Conservation (phyloP, 2,797 vertebrate species). For the Ambastaia sidthimunki region DNA sequence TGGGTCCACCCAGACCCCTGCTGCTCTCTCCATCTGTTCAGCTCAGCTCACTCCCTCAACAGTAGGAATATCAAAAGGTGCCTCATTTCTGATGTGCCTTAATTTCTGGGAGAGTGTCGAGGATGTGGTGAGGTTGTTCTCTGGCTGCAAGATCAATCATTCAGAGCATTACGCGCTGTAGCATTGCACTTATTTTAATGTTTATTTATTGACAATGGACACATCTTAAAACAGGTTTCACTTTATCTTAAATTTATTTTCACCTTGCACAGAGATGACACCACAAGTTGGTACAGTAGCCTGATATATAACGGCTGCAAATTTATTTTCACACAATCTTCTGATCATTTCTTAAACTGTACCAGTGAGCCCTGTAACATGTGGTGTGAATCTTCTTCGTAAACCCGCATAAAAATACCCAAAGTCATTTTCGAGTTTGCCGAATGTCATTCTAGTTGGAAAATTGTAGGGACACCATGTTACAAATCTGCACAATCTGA, state of each 20-base stretch:
- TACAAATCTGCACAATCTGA: conserved; percentile 42
- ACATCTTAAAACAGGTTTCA: background rate
- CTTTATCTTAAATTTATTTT: background rate
- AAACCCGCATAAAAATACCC: conserved; percentile 9
- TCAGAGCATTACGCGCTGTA: background rate
- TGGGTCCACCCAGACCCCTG: conserved; percentile 70
- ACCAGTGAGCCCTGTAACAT: background rate
- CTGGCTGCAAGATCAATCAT: conserved; percentile 46
- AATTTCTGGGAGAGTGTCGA: conserved; percentile 45
- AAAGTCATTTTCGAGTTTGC: conserved; percentile 28
- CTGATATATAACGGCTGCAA: conserved; percentile 33
- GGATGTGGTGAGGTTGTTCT: conserved; percentile 49
- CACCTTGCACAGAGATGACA: conserved; percentile 60
- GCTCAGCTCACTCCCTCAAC: conserved; percentile 47
- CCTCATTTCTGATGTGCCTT: conserved; percentile 50
- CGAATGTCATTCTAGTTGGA: conserved; percentile 10
- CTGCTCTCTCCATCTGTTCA: conserved; percentile 76
- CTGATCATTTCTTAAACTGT: conserved; percentile 1
- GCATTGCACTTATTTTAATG: background rate
- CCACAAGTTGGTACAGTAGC: conserved; percentile 19
- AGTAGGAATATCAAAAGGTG: conserved; percentile 56
- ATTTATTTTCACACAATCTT: conserved; percentile 21
- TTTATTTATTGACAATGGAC: background rate
- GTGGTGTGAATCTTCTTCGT: conserved; percentile 15
- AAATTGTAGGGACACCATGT: conserved; percentile 23